phyloP scores from a whole-genome alignment of 2,888 invertebrate species.

The Elegia similella region DNA sequence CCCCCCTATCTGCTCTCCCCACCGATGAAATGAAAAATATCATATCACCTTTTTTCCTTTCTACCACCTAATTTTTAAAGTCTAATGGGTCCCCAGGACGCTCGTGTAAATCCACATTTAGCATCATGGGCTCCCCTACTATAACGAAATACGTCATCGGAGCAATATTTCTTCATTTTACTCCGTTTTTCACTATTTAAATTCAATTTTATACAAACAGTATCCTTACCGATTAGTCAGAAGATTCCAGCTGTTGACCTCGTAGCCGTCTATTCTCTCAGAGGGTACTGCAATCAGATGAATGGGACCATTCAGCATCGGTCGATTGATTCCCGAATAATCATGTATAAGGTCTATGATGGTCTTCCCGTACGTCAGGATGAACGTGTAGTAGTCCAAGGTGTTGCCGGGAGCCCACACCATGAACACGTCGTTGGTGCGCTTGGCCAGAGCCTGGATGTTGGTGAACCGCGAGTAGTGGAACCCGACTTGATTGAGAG shows the following conservation, averaged over 20 bases:
- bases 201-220: too few relatives aligned
- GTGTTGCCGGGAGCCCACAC: constrained; percentile 59
- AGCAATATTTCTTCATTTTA: too few relatives aligned
- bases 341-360: constrained; percentile 59
- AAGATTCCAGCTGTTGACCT: constrained; percentile 67
- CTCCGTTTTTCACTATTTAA: too few relatives aligned
- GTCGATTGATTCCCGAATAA: constrained; percentile 50
- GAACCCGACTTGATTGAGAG: constrained; percentile 63
- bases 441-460: constrained; percentile 34
- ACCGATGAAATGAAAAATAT: too few relatives aligned
- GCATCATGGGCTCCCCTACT: too few relatives aligned
- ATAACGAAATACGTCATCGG: too few relatives aligned
- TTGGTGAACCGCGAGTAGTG: constrained; percentile 57
- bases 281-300: constrained; percentile 63
- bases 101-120: too few relatives aligned
- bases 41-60: too few relatives aligned
- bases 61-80: too few relatives aligned
- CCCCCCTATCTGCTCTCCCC: too few relatives aligned
- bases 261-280: constrained; percentile 53
- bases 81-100: too few relatives aligned
- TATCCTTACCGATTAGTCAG: constrained; percentile 63
- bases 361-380: constrained; percentile 51
- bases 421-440: constrained; percentile 45
- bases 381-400: constrained; percentile 50
- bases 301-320: constrained; percentile 59